Conservation (phyloP, 2,888 invertebrate species). For the Chaetoderma sp. region DNA sequence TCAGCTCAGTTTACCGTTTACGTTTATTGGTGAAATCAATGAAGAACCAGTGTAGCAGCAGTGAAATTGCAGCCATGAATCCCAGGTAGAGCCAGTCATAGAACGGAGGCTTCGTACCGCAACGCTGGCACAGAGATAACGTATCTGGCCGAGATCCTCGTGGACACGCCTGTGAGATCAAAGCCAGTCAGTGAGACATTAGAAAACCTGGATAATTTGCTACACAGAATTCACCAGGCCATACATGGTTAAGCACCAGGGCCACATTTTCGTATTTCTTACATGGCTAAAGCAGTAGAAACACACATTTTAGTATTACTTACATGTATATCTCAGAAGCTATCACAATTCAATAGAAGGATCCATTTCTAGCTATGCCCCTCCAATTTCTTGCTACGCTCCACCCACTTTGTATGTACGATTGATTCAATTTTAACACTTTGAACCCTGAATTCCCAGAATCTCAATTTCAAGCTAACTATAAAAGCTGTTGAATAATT, state of each 20-base stretch:
- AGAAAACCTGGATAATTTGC: too few species aligned
- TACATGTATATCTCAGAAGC: not conserved
- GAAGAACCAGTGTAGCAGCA: slow-evolving; percentile 92
- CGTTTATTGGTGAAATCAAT: slow-evolving; percentile 83
- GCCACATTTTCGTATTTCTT: too few species aligned
- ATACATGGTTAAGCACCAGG: not conserved
- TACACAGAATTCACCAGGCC: slow-evolving; percentile 14
- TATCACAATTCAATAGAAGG: not conserved
- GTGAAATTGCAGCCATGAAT: slow-evolving; percentile 90
- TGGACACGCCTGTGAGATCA: slow-evolving; percentile 70
- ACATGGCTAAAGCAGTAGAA: too few species aligned
- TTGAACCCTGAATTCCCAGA: too few species aligned
- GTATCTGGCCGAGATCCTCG: slow-evolving; percentile 76
- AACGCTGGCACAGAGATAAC: slow-evolving; percentile 80
- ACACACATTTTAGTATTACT: not conserved
- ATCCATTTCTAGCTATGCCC: too few species aligned
- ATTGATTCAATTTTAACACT: too few species aligned
- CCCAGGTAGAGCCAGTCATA: slow-evolving; percentile 96
- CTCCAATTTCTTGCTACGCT: too few species aligned
- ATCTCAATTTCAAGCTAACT: too few species aligned
- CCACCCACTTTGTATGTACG: too few species aligned
- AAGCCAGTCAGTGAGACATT: too few species aligned
- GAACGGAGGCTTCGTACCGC: slow-evolving; percentile 80
- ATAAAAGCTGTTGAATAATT: too few species aligned
- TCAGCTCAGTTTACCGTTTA: slow-evolving; percentile 77